phyloP scores from a whole-genome alignment of 1,140 invertebrate genomes.

The Lepidurus apus region DNA sequence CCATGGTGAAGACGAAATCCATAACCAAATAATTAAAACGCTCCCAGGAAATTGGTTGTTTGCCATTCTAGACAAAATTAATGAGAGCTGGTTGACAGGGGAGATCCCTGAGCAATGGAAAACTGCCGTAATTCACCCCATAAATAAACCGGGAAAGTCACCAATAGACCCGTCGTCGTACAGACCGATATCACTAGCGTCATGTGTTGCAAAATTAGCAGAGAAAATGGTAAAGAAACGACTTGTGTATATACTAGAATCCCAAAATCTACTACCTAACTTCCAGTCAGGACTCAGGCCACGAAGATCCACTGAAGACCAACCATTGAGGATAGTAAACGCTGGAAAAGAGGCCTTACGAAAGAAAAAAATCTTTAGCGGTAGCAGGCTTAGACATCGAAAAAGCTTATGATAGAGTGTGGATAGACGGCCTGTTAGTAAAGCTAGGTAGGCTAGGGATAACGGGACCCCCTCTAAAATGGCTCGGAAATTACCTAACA shows the following conservation, averaged over 20 bases:
- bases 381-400: constrained; percentile 40
- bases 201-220: constrained; percentile 32
- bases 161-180: constrained; percentile 28
- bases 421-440: too few relatives aligned
- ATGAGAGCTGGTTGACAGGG: too few relatives aligned
- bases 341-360: constrained; percentile 42
- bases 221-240: constrained; percentile 34
- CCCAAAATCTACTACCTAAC: constrained; percentile 21
- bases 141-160: constrained; percentile 36
- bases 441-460: too few relatives aligned
- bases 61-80: too few relatives aligned
- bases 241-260: constrained; percentile 28
- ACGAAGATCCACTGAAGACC: constrained; percentile 42
- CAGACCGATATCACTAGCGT: constrained; percentile 34
- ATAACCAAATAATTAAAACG: too few relatives aligned
- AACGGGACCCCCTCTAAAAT: too few relatives aligned
- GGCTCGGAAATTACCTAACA: too few relatives aligned
- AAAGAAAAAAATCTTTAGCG: constrained; percentile 39
- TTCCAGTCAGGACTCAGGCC: constrained; percentile 40
- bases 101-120: too few relatives aligned
- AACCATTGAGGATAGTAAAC: constrained; percentile 42
- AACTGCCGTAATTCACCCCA: constrained; percentile 32
- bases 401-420: too few relatives aligned
- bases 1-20: too few relatives aligned
- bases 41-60: too few relatives aligned